phyloP scores from a whole-genome alignment of 2,888 invertebrate genomes.

The Scaptomyza parva region DNA sequence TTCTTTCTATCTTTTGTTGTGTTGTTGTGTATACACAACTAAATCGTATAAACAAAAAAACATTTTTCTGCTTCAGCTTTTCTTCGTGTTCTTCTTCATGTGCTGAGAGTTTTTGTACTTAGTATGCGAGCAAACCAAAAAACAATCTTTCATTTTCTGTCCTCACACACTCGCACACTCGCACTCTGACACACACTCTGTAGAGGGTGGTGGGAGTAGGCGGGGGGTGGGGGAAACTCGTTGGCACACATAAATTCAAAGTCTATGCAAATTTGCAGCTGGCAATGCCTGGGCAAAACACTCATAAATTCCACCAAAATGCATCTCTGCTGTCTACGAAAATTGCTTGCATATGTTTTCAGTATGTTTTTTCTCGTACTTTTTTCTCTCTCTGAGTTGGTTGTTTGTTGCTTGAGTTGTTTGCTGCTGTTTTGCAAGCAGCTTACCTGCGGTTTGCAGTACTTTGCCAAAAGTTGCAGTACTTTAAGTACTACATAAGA shows the following conservation, averaged over 20 bases:
- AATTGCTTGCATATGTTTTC: slow-evolving; percentile 21
- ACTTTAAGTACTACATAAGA: slow-evolving; percentile 15
- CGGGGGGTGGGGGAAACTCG: too few species aligned
- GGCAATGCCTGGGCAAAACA: slow-evolving; percentile 29
- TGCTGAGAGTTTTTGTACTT: slow-evolving; percentile 5
- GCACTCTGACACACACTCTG: too few species aligned
- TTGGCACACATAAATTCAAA: slow-evolving; percentile 50
- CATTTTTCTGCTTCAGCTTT: not conserved
- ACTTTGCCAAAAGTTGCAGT: slow-evolving; percentile 17
- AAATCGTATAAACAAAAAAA: slow-evolving; percentile 1
- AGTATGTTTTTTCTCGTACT: not conserved
- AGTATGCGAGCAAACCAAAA: slow-evolving; percentile 19
- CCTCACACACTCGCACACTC: not conserved
- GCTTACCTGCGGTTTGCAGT: slow-evolving; percentile 12
- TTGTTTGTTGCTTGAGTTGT: too few species aligned
- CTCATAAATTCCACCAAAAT: slow-evolving; percentile 26
- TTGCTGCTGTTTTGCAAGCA: slow-evolving; percentile 9
- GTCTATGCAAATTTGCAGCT: slow-evolving; percentile 45
- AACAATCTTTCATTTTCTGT: slow-evolving; percentile 29
- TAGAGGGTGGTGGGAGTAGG: too few species aligned
- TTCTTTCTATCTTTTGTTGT: too few species aligned
- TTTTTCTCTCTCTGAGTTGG: too few species aligned
- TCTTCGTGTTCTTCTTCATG: not conserved
- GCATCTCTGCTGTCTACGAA: slow-evolving; percentile 5
- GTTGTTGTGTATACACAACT: not conserved